Evolutionary conservation across 2,888 invertebrate species (phyloP).

Genomic region (Gonocerus acuteangulatus): DNA sequence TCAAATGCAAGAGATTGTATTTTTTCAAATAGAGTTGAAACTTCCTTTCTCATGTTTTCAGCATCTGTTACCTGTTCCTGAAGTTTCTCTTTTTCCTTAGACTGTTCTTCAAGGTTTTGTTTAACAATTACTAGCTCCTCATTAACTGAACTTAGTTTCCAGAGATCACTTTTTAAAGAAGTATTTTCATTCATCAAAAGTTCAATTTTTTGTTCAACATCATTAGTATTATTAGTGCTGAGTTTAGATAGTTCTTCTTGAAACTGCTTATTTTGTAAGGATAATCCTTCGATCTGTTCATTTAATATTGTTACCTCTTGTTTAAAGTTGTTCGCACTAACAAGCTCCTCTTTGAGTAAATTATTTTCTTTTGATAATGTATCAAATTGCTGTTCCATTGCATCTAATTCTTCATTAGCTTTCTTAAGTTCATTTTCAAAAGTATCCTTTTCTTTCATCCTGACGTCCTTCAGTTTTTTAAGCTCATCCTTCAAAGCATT

Average conservation of each 20-base stretch:
- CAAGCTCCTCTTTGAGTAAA: not conserved
- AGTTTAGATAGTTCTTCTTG: not conserved
- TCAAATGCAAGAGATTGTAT: conserved; percentile 8
- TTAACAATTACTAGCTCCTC: not conserved
- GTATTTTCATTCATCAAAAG: not conserved
- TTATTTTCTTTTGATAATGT: conserved; percentile 9
- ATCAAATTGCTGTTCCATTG: conserved; percentile 39
- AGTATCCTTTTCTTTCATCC: conserved; percentile 33
- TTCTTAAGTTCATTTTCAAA: conserved; percentile 40
- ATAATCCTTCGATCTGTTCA: conserved; percentile 28
- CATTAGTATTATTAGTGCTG: not conserved
- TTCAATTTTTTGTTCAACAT: not conserved
- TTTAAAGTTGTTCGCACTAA: conserved; percentile 21
- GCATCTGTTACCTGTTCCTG: not conserved
- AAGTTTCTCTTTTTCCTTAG: conserved; percentile 12
- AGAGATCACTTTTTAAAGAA: conserved; percentile 1
- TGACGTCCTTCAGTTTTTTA: conserved; percentile 16
- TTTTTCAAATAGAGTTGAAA: conserved; percentile 6
- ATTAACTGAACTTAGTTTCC: not conserved
- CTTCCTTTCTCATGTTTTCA: conserved; percentile 1
- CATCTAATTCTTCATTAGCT: conserved; percentile 39
- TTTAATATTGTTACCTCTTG: conserved; percentile 34
- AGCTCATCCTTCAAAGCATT: conserved; percentile 23
- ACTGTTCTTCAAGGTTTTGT: conserved; percentile 1
- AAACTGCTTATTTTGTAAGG: conserved; percentile 23